Evolutionary conservation across 2,797 vertebrate species (phyloP).

Genomic region (Austrolebias charrua): DNA sequence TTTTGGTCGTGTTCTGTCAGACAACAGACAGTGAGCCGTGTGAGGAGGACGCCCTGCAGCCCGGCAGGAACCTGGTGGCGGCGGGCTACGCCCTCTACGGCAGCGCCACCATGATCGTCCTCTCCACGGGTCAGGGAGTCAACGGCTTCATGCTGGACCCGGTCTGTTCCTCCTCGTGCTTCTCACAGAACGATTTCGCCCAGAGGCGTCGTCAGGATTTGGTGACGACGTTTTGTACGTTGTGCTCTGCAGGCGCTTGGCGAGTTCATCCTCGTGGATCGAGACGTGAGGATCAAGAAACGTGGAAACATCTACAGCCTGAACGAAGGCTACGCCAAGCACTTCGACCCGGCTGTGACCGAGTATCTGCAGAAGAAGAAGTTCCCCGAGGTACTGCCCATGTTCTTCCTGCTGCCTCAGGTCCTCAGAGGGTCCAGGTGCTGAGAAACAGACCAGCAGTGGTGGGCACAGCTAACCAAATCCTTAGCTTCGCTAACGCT

Average conservation of each 20-base stretch:
- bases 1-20: slow-evolving; percentile 58
- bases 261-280: slow-evolving; percentile 93
- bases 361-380: slow-evolving; percentile 96
- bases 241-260: slow-evolving; percentile 83
- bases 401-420: too few relatives aligned
- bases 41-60: slow-evolving; percentile 89
- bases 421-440: too few relatives aligned
- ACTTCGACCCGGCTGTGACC: slow-evolving; percentile 90
- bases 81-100: slow-evolving; percentile 95
- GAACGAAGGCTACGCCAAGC: slow-evolving; percentile 95
- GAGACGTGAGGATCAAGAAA: slow-evolving; percentile 92
- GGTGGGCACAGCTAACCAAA: too few relatives aligned
- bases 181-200: neutral
- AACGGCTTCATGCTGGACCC: slow-evolving; percentile 96
- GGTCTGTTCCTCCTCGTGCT: slow-evolving; percentile 69
- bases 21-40: slow-evolving; percentile 81
- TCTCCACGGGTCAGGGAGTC: slow-evolving; percentile 91
- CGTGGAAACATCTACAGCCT: slow-evolving; percentile 94
- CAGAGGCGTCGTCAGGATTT: too few relatives aligned
- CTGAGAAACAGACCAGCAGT: too few relatives aligned
- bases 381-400: slow-evolving; percentile 86
- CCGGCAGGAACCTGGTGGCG: slow-evolving; percentile 87
- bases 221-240: neutral
- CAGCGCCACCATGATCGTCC: slow-evolving; percentile 91
- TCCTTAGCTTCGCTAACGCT: too few relatives aligned